A percentile compares a stretch with the other conserved stretches of the same genome.
phyloP scores from a whole-genome alignment of 2,113 vertebrate species.

The Xiphophorus hellerii region DNA sequence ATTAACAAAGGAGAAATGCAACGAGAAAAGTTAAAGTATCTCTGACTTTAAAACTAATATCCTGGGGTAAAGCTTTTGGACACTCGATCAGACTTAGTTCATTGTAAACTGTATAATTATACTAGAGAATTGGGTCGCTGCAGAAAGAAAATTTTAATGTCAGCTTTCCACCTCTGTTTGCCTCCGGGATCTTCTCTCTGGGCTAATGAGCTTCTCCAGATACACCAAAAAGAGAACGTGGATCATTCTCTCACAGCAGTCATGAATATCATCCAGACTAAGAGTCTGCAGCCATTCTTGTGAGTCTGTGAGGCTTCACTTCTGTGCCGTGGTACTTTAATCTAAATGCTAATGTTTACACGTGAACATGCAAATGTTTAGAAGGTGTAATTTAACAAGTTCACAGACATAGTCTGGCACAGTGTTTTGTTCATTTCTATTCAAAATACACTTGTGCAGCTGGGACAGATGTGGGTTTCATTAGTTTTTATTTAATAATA shows the following conservation, averaged over 20 bases:
- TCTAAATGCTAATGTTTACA: slow-evolving; percentile 25
- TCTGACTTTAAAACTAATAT: slow-evolving; percentile 32
- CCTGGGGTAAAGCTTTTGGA: slow-evolving; percentile 12
- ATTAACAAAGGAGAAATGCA: background rate
- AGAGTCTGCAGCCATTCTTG: background rate
- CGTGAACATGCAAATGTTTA: background rate
- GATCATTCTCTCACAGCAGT: slow-evolving; percentile 1
- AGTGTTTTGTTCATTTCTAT: background rate
- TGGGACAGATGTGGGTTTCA: background rate
- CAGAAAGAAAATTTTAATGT: slow-evolving; percentile 6
- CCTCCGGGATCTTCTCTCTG: slow-evolving; percentile 3
- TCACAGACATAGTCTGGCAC: background rate
- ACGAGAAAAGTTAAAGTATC: slow-evolving; percentile 19
- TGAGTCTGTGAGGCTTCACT: background rate
- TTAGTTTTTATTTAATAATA: background rate
- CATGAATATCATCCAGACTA: slow-evolving; percentile 1
- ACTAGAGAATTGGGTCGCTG: slow-evolving; percentile 34
- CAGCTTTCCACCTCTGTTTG: slow-evolving; percentile 11
- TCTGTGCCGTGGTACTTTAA: slow-evolving; percentile 6
- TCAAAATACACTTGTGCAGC: background rate
- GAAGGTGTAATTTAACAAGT: slow-evolving; percentile 6
- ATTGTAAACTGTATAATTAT: slow-evolving; percentile 20
- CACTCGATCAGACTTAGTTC: slow-evolving; percentile 21
- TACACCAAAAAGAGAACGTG: slow-evolving; percentile 12
- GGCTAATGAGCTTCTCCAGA: slow-evolving; percentile 13